Base-by-base conservation (phyloP, 2,113 vertebrate species). In the Tinamus guttatus region DNA sequence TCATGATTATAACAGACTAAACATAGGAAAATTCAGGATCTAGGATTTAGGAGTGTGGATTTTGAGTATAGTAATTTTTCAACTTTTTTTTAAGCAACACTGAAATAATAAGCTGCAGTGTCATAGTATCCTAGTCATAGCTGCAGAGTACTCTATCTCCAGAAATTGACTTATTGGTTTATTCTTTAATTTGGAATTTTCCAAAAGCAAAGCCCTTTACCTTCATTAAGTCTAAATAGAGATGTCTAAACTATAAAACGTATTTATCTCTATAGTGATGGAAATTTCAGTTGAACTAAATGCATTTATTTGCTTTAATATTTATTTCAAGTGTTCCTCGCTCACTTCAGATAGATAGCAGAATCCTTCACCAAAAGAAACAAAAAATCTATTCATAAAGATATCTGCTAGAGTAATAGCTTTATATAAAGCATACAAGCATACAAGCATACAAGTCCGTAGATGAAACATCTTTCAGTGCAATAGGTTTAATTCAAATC, bases 201-300 rank as follows among this genome's bases (percentile, higher is more conserved):
- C 60, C 84, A 80, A 90, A 94, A 86, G 36, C 27, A 74, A 77
- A 73, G 62, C 75, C 9, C 12, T 89, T 47, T 58, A 30, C 32
- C 90, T 30, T 59, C 59, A 41, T 30, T 76, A 93, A 89, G 68
- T 34, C 18, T 56, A 79, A 81, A 88, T 7, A 7, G 63, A 91
- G 70, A 69, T 45, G 27, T 81, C 54, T 86, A 60, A 65, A 59
- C 65, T 87, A 27, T 62, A 87, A 83, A 43, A 64, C 28, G 41
- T 96, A 78, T 92, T 93, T 95, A 92, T 94, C 91, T 76, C 67
- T 62, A 64, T 80, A 64, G 54, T 32, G 40, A 76, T 1, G 54
- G 86, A 95, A 94, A 92, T 94, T 93, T 91, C 62, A 82, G 67
- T 87, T 90, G 81, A 95, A 91, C 74, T 92, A 95, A 92, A 96